Base-by-base conservation (phyloP, 1,140 invertebrate species). In the Batillaria attramentaria region DNA sequence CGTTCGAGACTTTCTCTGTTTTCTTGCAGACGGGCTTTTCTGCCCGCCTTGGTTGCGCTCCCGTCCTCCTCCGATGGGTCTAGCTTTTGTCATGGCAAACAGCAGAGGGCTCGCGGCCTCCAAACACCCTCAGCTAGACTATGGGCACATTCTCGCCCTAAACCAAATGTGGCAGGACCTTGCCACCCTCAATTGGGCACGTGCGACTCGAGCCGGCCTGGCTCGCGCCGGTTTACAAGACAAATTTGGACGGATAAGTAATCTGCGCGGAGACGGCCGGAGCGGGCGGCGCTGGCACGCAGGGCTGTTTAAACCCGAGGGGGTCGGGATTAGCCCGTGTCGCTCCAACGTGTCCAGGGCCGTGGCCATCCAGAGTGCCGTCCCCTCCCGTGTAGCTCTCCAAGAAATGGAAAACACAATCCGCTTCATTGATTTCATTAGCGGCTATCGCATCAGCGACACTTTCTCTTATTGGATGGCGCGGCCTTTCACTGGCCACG, bases 201-300 rank as follows among this genome's bases (percentile, higher is more conserved):
- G 77, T 72, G 50, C 69, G 77, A 60, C 37, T 69, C 43, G n/a
- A 70, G 50, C 33, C 50, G n/a, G 46, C 33, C 43, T 28, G 50
- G 69, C 77, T 70, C 69, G 35, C 77, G 39, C 46, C 77, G 72
- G 77, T 78, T 78, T 78, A 78, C 77, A 72, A 72, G 77, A 72
- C 77, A 78, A 78, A 78, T 78, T 78, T 78, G 77, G 68, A 46
- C 46, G 77, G 77, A 78, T 78, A 78, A 72, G 77, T 78, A 78
- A 78, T 78, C 77, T 50, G 20, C 66, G 68, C 46, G 68, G n/a
- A 28, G 68, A 54, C 66, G 54, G 50, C 10, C 24, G n/a, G 28
- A 50, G 69, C 46, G 8, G 68, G 77, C 18, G 33, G 31, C 54
- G 35, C 20, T n/a, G 69, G 42, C 77, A 78, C 77, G 77, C 66